Evolutionary conservation across 1,140 invertebrate species (phyloP), one percentile per base, ranked within the genome.

Genomic region (Zeugodacus cucurbitae): DNA sequence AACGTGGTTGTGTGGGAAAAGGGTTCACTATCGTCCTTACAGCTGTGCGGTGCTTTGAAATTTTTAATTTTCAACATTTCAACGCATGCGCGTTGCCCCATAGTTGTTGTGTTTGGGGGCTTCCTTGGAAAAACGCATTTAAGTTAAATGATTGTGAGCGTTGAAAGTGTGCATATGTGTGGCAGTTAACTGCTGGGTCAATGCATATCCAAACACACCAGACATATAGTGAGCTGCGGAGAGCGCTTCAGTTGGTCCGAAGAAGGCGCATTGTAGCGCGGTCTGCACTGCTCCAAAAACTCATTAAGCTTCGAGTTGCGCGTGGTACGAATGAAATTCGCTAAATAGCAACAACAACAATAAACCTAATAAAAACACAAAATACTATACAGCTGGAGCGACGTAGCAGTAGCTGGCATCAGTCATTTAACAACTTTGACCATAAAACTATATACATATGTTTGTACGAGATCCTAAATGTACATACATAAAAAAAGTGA

Each of bases 281-380:
- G 20, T 17, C 29, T 59, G 37, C 41, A 44, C 17, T 37, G 37
- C 74, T 41, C 78, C 26, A 90, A 92, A 92, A 92, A 92, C 91
- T 92, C 91, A 92, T 92, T 92, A 92, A 92, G 90, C 92, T 91
- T 54, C 90, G 89, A 91, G 89, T 90, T 8, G 58, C 86, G 87
- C 70, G 88, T 87, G 62, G 54, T 88, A 70, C 88, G 88, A 37
- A 32, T 48, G 59, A 48, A 64, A 67, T 59, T 59, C 57, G 86
- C 54, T 34, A 59, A 87, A 64, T 41, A 29, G 59, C 54, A 87
- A 87, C 57, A 87, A 59, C 86, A 87, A 58, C 6, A 34, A 82
- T 14, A 48, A 26, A 22, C 14, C 3, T n/a, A 26, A 54, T 11
- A 87, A 29, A 14, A 58, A 87, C 7, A 20, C 20, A 87, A 59